Evolutionary conservation across 2,888 invertebrate species (phyloP), one percentile per base, ranked within the genome.

Genomic region (Sphinx pinastri): DNA sequence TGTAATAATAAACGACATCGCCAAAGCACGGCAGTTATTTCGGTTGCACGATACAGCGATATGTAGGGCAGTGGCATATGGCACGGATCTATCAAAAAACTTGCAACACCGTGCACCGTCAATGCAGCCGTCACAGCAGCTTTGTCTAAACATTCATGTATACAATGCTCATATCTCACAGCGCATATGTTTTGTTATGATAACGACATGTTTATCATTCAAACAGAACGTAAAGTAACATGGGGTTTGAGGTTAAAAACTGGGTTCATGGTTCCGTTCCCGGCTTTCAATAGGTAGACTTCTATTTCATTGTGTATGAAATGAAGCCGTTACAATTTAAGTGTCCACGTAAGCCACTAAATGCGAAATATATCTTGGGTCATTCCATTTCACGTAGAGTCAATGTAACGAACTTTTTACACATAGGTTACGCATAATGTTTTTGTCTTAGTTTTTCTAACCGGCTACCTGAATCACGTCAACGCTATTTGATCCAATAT

Each of bases 31-130:
- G 25, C 38, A 49, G 52, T 82, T 89, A 89, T 89, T 89, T 88
- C 76, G 79, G 86, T 87, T 78, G 73, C 74, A 71, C 76, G 74
- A 78, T 79, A 74, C 75, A 73, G 76, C 71, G 71, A 78, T 79
- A 89, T 84, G 79, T 88, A 84, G 89, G 88, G 84, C 89, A 81
- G 73, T 80, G 75, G 78, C 86, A 84, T 81, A 82, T 84, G 86
- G 84, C 78, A 80, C 77, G 80, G 79, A 84, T 87, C 84, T 84
- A 86, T 83, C 82, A 77, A 79, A 79, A 78, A 73, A 77, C 58
- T 88, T 87, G 82, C 85, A 81, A 88, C 84, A 84, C 74, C 76
- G 66, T 59, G 67, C 70, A 70, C 14, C 51, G n/a, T 57, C 14
- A 66, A 52, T 70, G 69, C 71, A 68, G 60, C 52, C 67, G 54